These are phyloP conservation scores for Ibycter americanus DNA, from an alignment of 2,797 vertebrate genomes.

Conservation along the genomic window DNA sequence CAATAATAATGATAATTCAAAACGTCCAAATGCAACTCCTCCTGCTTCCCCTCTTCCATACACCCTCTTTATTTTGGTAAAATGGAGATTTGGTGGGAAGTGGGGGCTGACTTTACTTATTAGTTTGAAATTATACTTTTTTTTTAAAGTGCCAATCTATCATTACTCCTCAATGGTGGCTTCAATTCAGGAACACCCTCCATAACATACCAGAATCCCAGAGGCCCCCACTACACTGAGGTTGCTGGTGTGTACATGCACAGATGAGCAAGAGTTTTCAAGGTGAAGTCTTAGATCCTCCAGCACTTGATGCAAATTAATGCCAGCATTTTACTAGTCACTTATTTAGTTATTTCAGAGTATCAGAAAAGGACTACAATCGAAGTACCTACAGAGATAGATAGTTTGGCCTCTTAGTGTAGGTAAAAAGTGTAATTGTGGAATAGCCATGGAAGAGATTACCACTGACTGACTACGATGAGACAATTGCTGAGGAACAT, in stretches of 20 bases:
- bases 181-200: neutral
- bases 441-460: neutral
- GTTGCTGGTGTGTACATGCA: neutral
- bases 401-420: neutral
- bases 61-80: neutral
- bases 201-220: neutral
- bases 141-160: neutral
- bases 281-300: neutral
- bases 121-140: neutral
- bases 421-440: neutral
- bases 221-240: neutral
- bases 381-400: neutral
- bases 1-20: neutral
- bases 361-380: neutral
- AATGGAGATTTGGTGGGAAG: neutral
- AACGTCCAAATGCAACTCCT: neutral
- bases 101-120: neutral
- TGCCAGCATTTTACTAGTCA: neutral
- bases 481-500: neutral
- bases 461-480: neutral
- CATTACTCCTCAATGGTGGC: neutral
- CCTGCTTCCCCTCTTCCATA: neutral
- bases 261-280: neutral
- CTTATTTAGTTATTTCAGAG: neutral
- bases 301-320: neutral